A percentile compares a stretch with the other conserved stretches of the same genome.
Evolutionary conservation across 2,888 invertebrate genomes (phyloP).

Genomic region (Agriopis marginaria): DNA sequence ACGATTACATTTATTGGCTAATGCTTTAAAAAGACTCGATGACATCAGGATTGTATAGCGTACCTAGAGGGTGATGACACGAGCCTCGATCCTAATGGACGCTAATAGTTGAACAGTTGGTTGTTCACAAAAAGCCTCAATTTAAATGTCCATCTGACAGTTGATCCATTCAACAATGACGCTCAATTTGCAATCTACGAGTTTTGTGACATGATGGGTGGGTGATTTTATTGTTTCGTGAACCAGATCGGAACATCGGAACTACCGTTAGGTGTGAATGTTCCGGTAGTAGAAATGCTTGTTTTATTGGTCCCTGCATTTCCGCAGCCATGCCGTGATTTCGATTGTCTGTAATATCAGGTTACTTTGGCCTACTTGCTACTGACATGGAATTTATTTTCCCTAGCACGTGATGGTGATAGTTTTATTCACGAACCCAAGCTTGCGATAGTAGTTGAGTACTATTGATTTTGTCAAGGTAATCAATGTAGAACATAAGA

Average conservation of each 20-base stretch:
- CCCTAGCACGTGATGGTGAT: constrained; percentile 2
- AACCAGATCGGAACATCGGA: constrained; percentile 77
- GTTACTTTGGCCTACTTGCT: constrained; percentile 6
- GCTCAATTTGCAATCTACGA: constrained; percentile 58
- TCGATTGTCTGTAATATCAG: constrained; percentile 7
- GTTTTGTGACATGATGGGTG: constrained; percentile 61
- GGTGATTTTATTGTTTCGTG: constrained; percentile 79
- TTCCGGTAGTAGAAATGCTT: constrained; percentile 71
- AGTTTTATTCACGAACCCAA: not conserved
- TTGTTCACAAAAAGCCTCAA: constrained; percentile 26
- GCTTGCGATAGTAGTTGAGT: too few species aligned
- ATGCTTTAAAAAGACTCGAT: constrained; percentile 39
- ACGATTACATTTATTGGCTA: constrained; percentile 53
- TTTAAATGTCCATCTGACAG: constrained; percentile 41
- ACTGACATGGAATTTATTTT: constrained; percentile 2
- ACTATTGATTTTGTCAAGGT: too few species aligned
- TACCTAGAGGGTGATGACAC: constrained; percentile 52
- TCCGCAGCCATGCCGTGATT: constrained; percentile 43
- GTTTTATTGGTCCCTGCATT: constrained; percentile 59
- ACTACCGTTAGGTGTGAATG: constrained; percentile 79
- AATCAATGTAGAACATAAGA: too few species aligned
- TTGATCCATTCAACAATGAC: constrained; percentile 49
- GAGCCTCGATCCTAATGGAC: constrained; percentile 22
- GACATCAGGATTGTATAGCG: constrained; percentile 31
- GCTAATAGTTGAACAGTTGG: constrained; percentile 29